These are phyloP conservation scores for Apodemus speciosus DNA, from an alignment of 2,113 vertebrate genomes.

Conservation along the genomic window DNA sequence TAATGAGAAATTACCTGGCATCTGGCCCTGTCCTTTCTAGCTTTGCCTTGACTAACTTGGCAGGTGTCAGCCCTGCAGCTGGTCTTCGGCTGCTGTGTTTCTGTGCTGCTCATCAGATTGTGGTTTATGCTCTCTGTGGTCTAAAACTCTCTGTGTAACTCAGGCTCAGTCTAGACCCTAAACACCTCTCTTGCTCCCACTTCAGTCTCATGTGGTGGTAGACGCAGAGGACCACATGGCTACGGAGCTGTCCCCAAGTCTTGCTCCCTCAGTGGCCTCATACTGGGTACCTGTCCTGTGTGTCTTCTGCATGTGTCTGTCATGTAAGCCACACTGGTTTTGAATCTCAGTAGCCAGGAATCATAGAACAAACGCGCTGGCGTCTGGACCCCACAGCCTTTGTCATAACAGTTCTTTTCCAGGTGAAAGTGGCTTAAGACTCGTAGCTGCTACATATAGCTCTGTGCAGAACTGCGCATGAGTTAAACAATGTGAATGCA, in stretches of 20 bases:
- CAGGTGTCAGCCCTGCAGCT: background rate
- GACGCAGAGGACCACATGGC: background rate
- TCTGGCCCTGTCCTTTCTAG: background rate
- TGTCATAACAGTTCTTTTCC: background rate
- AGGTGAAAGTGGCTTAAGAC: rapidly evolving
- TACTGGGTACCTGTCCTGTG: background rate
- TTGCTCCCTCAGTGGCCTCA: background rate
- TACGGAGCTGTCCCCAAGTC: background rate
- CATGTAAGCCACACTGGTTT: background rate
- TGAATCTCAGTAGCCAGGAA: background rate
- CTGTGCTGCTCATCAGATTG: too few relatives aligned
- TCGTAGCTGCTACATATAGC: background rate
- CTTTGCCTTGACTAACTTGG: background rate
- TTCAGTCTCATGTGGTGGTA: background rate
- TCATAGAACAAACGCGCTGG: background rate
- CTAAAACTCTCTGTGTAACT: too few relatives aligned
- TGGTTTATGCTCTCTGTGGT: background rate
- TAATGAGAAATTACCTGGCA: background rate
- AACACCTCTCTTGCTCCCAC: too few relatives aligned
- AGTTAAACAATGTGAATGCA: background rate
- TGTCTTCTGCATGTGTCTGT: background rate
- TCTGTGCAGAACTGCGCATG: rapidly evolving
- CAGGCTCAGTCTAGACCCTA: background rate
- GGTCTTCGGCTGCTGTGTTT: background rate
- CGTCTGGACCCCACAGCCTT: background rate